Evolutionary conservation across 2,113 vertebrate genomes (phyloP), one percentile per base, ranked within the genome.

Genomic region (Morone saxatilis): DNA sequence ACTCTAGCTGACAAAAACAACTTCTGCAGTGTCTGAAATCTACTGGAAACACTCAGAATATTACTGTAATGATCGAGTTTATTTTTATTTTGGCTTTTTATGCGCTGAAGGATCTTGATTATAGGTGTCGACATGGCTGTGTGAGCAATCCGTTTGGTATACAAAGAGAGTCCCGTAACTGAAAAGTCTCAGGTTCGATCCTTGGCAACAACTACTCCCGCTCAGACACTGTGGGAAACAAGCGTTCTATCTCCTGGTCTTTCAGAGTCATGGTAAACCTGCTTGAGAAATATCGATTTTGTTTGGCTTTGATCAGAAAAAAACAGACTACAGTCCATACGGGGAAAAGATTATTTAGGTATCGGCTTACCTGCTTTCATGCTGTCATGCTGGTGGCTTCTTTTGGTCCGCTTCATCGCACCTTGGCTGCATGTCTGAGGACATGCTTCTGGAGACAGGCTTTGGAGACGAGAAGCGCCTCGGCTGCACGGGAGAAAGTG

Each of bases 391-490:
- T 86, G 88, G 77, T 85, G 91, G 77, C 81, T 83, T 87, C 84
- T 79, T 70, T 80, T 85, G 91, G 86, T 93, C 89, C 89, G 91
- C 90, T 92, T 91, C 93, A 94, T 93, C 82, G 90, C 89, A 74
- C 80, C 61, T 86, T 14, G 88, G 84, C 91, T 93, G 92, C 92
- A 90, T 89, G 92, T 94, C 90, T 93, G 91, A 90, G 89, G 89
- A 93, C 94, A 93, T 93, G 94, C 89, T 93, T 77, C 83, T 94
- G 91, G 91, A 93, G 87, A 89, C 90, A 80, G 73, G 89, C 88
- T 85, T 77, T 90, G 87, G 85, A 91, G 85, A 89, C 67, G 77
- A 89, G 59, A 41, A 79, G 90, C 88, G 86, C 88, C 85, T 79
- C 83, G 76, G 83, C 88, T 85, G 88, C 69, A 54, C 48, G 36